Evolutionary conservation across 1,140 invertebrate species (phyloP).

Genomic region (Trachymyrmex septentrionalis): DNA sequence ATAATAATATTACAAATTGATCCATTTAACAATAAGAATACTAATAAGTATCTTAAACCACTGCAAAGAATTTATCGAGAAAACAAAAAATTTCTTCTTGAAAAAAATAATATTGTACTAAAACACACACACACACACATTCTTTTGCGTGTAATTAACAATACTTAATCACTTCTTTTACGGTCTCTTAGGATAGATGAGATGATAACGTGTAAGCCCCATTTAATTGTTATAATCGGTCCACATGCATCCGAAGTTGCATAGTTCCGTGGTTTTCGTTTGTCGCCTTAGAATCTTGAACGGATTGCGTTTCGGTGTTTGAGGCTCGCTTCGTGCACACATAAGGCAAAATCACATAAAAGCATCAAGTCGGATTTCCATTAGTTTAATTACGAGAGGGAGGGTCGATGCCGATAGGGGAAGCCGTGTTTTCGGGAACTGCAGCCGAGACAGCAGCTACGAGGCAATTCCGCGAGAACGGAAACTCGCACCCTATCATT

Average conservation of each 20-base stretch:
- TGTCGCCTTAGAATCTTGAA: conserved; percentile 66
- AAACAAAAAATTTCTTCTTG: not conserved
- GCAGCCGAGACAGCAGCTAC: conserved; percentile 56
- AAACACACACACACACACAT: not conserved
- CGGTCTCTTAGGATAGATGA: not conserved
- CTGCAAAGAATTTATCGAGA: no score
- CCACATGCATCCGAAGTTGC: conserved; percentile 37
- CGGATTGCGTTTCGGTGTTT: conserved; percentile 73
- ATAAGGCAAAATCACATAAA: conserved; percentile 66
- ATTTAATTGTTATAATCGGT: conserved; percentile 50
- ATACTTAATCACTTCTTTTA: not conserved
- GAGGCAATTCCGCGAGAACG: conserved; percentile 53
- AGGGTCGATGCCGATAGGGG: conserved; percentile 50
- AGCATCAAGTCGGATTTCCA: conserved; percentile 77
- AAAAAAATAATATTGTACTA: not conserved
- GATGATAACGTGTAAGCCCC: not conserved
- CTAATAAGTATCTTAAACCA: no score
- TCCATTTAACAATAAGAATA: no score
- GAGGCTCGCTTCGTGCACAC: conserved; percentile 30
- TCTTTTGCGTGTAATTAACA: not conserved
- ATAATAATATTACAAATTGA: no score
- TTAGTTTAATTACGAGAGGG: conserved; percentile 83
- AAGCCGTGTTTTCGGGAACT: conserved; percentile 66
- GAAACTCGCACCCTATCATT: conserved; percentile 52
- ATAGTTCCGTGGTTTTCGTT: conserved; percentile 60